Percentiles rank a stretch among this genome's conserved stretches.
These are phyloP conservation scores for Hypomecis punctinalis DNA, from an alignment of 2,888 invertebrate genomes.

Conservation along the genomic window DNA sequence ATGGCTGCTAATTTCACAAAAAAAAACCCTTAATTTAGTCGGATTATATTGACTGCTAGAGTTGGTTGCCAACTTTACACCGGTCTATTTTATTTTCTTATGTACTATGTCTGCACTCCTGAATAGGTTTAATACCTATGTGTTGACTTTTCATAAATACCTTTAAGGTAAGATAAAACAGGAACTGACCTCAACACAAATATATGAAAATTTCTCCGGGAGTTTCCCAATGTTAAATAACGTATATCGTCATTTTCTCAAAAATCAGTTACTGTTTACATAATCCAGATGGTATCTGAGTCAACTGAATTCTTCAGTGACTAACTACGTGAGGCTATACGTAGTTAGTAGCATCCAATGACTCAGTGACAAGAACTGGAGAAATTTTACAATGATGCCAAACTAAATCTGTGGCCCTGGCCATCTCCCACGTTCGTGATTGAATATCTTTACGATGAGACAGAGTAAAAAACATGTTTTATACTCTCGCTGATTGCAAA, in stretches of 20 bases:
- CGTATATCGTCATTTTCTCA: constrained; percentile 3
- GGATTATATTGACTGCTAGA: too few relatives aligned
- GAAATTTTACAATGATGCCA: constrained; percentile 56
- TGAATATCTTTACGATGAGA: constrained; percentile 6
- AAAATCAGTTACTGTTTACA: constrained; percentile 40
- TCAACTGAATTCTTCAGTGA: constrained; percentile 70
- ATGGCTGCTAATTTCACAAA: too few relatives aligned
- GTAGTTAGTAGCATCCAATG: constrained; percentile 46
- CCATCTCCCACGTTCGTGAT: constrained; percentile 12
- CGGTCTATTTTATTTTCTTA: too few relatives aligned
- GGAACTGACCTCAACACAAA: background rate
- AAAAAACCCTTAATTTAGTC: too few relatives aligned
- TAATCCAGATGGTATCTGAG: constrained; percentile 54
- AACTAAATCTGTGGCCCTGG: constrained; percentile 40
- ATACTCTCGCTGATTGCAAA: background rate
- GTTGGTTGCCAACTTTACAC: too few relatives aligned
- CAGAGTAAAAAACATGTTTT: background rate
- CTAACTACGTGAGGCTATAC: constrained; percentile 60
- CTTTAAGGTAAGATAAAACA: too few relatives aligned
- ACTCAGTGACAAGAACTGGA: constrained; percentile 65
- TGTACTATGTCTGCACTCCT: background rate
- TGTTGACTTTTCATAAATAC: too few relatives aligned
- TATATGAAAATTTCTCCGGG: background rate
- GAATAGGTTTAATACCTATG: background rate
- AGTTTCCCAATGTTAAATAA: background rate